Evolutionary conservation across 2,888 invertebrate species (phyloP), one percentile per base, ranked within the genome.

Genomic region (Diabrotica balteata): DNA sequence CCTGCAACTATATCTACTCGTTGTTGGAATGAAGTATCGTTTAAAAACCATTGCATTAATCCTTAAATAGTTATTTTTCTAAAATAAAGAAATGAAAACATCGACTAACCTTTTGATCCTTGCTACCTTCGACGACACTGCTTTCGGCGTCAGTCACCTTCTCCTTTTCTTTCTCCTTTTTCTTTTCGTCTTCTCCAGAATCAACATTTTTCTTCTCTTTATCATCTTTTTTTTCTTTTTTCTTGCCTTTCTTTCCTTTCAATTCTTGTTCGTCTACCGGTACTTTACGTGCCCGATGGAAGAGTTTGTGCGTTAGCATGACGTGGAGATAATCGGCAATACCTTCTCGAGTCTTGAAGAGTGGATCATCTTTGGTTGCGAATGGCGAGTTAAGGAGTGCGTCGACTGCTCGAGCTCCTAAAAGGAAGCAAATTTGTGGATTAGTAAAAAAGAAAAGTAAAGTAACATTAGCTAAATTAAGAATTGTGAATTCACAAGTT

Each of bases 301-400:
- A 98, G 81, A 98, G 91, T 84, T 97, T 97, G 86, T 97, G 96
- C 80, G 92, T 87, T 75, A 98, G 84, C 93, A 98, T 93, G 74
- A 88, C 84, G 78, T 96, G 92, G 71, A 96, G 85, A 80, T 91
- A 96, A 69, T 92, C 90, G 0, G 93, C 90, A 68, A 92, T 92
- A 64, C 94, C 92, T 78, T 91, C 89, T 52, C 97, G 89, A 7
- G 91, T 91, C 42, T 91, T 89, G 84, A 99, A 98, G 53, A 93
- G 83, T 0, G 92, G 89, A 62, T 88, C 89, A 73, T 91, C 90
- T 62, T 91, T 90, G 60, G 90, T 88, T 68, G 91, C 93, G 90
- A 95, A 99, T 82, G 94, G 93, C 0, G 98, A 98, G 53, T 94
- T 93, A 81, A 98, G 84, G 7, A 99, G 85, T 0, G 92, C 93